These are phyloP conservation scores for Deilephila elpenor DNA, from an alignment of 2,888 invertebrate genomes.

Conservation along the genomic window DNA sequence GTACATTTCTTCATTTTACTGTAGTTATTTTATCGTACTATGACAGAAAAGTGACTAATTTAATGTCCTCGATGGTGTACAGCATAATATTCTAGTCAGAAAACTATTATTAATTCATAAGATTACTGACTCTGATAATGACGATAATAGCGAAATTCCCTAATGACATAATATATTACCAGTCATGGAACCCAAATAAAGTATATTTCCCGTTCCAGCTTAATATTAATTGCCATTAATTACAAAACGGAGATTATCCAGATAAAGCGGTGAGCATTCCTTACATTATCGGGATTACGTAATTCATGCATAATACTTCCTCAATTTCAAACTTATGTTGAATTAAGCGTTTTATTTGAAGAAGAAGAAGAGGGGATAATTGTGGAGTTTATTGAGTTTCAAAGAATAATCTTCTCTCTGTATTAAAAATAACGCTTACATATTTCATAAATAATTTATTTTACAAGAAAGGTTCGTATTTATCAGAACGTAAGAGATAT, in stretches of 20 bases:
- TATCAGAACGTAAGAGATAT: neutral
- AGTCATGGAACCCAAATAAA: neutral
- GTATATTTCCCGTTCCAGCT: neutral
- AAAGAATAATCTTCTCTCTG: no score
- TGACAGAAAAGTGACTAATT: no score
- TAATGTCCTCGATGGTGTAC: no score
- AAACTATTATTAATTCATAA: no score
- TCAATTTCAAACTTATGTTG: neutral
- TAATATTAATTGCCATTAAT: neutral
- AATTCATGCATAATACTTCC: neutral
- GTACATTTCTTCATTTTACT: no score
- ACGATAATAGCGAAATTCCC: no score
- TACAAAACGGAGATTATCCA: neutral
- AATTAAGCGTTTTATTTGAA: neutral
- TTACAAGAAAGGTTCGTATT: neutral
- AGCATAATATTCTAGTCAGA: no score
- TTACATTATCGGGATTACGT: conserved; percentile 6
- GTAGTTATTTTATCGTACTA: no score
- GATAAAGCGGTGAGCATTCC: neutral
- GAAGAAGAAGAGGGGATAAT: no score
- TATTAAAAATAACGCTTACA: neutral
- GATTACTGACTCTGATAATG: no score
- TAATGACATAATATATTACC: no score
- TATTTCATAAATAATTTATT: neutral
- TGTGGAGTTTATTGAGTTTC: no score